Base-by-base conservation (phyloP, 2,797 vertebrate species). In the Chiloscyllium punctatum region DNA sequence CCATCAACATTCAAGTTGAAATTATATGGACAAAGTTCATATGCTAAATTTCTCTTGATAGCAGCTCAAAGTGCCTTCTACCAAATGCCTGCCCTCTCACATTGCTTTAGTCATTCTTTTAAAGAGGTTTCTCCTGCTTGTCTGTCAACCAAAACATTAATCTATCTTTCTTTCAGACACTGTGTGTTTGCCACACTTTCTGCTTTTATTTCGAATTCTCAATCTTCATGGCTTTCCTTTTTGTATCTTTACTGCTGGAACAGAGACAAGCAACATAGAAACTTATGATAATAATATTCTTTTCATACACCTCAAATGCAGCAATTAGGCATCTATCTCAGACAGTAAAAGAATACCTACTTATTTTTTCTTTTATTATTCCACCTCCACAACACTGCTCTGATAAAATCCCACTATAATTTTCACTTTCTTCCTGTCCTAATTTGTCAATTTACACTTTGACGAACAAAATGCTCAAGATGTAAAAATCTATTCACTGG, bases 191-290 rank as follows among this genome's bases (percentile, higher is more conserved):
- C 16, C 18, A 53, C 13, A 66, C 87, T 90, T 90, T 66, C 15
- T 90, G 62, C 90, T 90, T 62, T 18, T 62, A 90, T 66, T 90
- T 66, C 87, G 53, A 90, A 62, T n/a, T 90, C n/a, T 33, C 87
- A 57, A 57, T 42, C 79, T 62, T 90, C 57, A 53, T 11, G 62
- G 53, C 53, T 53, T 57, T 90, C 30, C 53, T 53, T 57, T 53
- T 90, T 90, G 11, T 33, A 33, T 27, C 4, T 90, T 62, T 62
- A 33, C 53, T 48, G 51, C 48, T 88, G 51, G 27, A 57, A 51
- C 5, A 33, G 51, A 88, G 86, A 53, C 53, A 57, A 9, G 57
- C 23, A 57, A 84, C 21, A 21, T 6, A 84, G 37, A 25, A 48
- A 84, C 82, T 25, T 84, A 42, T 48, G 37, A 84, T 48, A 84